Base-by-base conservation (phyloP, 92 coral and sea anemone species). In the Bergia puertoricense region DNA sequence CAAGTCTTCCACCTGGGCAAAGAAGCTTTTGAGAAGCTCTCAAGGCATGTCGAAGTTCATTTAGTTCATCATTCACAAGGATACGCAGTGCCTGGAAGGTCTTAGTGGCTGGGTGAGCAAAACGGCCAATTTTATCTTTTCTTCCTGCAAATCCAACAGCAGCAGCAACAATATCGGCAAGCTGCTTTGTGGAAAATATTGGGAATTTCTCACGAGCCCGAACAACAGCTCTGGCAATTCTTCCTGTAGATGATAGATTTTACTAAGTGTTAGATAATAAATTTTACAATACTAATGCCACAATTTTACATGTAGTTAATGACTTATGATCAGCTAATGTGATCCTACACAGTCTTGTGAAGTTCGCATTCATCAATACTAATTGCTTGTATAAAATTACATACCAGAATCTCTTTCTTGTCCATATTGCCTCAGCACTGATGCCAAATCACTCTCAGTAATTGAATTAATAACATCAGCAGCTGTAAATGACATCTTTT, bases 401-500 rank as follows among this genome's bases (percentile, higher is more conserved):
- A 8, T 37, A 95, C 98, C 96, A 67, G 98, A 92, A 89, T 95
- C 95, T 86, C 81, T 92, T 74, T 95, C 98, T 83, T 93, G 96
- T 40, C 98, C 98, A 90, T 95, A 95, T 66, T 95, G 94, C 74
- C 95, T 89, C 57, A 95, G 68, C 22, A 95, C 95, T 67, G 98
- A 92, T 1, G 92, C 79, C 59, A 95, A 89, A 69, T 95, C 98
- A 38, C 86, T 88, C 68, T 95, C 98, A 38, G 92, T 92, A 39
- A 93, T 95, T 43, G 96, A 90, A 87, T 95, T 95, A 82, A 95
- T 94, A 54, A 95, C 98, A 95, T 95, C 98, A 78, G 98, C 98
- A 56, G 98, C 98, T 39, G 98, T 95, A 81, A 95, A 83, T 39
- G 93, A 80, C 13, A 91, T 76, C 76, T 59, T 90, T 42, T 85